phyloP scores from a whole-genome alignment of 2,888 invertebrate species.

The Nowickia ferox region DNA sequence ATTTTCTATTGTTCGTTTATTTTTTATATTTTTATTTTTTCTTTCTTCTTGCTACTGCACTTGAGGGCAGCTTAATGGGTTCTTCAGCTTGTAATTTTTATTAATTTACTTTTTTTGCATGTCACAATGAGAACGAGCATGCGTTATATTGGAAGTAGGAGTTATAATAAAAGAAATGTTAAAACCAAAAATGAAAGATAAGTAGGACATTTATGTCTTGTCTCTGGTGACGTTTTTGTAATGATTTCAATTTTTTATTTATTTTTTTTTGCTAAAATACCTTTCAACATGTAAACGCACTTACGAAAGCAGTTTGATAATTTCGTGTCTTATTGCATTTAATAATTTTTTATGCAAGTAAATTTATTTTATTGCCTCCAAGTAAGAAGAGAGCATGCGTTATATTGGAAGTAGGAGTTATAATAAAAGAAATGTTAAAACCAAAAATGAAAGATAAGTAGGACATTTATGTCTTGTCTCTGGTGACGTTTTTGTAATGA shows the following conservation, averaged over 20 bases:
- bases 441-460: slow-evolving; percentile 59
- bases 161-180: neutral
- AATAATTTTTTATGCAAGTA: no score
- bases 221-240: slow-evolving; percentile 67
- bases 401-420: slow-evolving; percentile 16
- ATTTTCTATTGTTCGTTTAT: slow-evolving; percentile 9
- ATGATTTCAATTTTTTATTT: neutral
- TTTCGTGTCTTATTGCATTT: no score
- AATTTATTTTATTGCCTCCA: no score
- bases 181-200: slow-evolving; percentile 44
- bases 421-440: neutral
- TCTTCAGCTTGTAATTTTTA: slow-evolving; percentile 54
- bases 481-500: slow-evolving; percentile 61
- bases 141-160: slow-evolving; percentile 47
- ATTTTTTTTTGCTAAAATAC: slow-evolving; percentile 34
- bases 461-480: slow-evolving; percentile 67
- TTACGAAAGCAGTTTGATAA: neutral
- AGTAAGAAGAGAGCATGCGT: slow-evolving; percentile 74
- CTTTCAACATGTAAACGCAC: slow-evolving; percentile 46
- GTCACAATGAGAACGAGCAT: slow-evolving; percentile 73
- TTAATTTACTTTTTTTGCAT: slow-evolving; percentile 72
- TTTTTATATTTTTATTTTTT: neutral
- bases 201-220: slow-evolving; percentile 66
- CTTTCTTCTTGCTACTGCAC: slow-evolving; percentile 21
- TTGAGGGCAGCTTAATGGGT: slow-evolving; percentile 18